A percentile compares a stretch with the other conserved stretches of the same genome.
Conservation (phyloP, 2,113 vertebrate genomes). For the Phasianus colchicus region DNA sequence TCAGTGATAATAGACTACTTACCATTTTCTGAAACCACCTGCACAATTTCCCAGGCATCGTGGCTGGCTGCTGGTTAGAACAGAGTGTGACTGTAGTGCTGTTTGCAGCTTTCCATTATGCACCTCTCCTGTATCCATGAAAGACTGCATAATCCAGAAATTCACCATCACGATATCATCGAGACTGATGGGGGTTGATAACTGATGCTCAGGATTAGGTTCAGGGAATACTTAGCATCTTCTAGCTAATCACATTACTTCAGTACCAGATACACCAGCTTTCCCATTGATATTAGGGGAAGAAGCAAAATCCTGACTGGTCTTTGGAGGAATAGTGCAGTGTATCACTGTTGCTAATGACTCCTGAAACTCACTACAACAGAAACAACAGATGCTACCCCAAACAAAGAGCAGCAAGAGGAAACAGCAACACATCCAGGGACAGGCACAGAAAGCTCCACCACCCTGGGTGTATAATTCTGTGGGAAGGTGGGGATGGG, state of each 20-base stretch:
- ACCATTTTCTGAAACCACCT: slow-evolving; percentile 17
- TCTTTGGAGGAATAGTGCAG: background rate
- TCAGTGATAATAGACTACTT: background rate
- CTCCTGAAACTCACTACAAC: background rate
- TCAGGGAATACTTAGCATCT: background rate
- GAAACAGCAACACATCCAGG: background rate
- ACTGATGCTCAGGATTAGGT: background rate
- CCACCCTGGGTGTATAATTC: background rate
- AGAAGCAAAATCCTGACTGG: background rate
- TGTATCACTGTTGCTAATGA: background rate
- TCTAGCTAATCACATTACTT: background rate
- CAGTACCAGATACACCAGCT: background rate
- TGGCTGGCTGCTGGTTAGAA: background rate
- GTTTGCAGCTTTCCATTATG: background rate
- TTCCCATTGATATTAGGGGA: background rate
- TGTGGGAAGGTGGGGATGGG: background rate
- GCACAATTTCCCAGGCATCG: slow-evolving; percentile 35
- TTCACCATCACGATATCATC: background rate
- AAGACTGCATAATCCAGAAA: background rate
- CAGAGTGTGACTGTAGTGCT: background rate
- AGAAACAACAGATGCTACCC: background rate
- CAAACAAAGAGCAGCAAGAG: background rate
- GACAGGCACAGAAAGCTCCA: background rate
- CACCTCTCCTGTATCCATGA: background rate
- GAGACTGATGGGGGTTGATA: background rate